Base-by-base conservation (phyloP, 2,888 invertebrate species). In the Thymelicus acteon region DNA sequence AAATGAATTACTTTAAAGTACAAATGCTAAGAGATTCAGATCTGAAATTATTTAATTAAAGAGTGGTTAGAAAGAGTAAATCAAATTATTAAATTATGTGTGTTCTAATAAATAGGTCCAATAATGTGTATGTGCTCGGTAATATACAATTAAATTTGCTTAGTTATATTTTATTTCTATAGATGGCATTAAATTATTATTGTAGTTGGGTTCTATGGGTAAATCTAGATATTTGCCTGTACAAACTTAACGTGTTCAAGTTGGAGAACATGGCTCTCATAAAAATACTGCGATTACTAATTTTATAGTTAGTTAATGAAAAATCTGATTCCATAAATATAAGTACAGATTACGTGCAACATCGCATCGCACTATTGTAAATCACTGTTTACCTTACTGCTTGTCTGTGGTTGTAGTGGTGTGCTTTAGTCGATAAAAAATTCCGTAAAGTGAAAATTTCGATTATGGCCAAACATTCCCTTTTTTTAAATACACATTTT, bases 381-480 rank as follows among this genome's bases (percentile, higher is more conserved):
- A 80, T 86, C 83, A 87, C 93, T 93, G 93, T 88, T 82, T 90
- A 93, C 93, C 92, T 80, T 89, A 91, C 93, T 92, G 91, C 86
- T 90, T 84, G 83, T 85, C 81, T 87, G 85, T 80, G 86, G 84
- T 84, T 88, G 86, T 89, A 86, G 85, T 90, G 86, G 78, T 91
- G 89, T 87, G 85, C 79, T 82, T 82, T 85, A 91, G 93, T 93
- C 94, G 93, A 93, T 92, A 93, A 93, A 92, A 91, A 88, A 88
- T 84, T 87, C 85, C 77, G 82, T 86, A 52, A 83, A 84, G 82
- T 85, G 84, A 85, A 85, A 87, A 90, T 90, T 91, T 89, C 82
- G 86, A 88, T 85, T 88, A 92, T 92, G 93, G 93, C 94, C 94
- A 90, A 94, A 93, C 93, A 83, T 92, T 88, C 93, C 86, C 71